Evolutionary conservation across 2,888 invertebrate species (phyloP).

Genomic region (Oxyteleia sp.): DNA sequence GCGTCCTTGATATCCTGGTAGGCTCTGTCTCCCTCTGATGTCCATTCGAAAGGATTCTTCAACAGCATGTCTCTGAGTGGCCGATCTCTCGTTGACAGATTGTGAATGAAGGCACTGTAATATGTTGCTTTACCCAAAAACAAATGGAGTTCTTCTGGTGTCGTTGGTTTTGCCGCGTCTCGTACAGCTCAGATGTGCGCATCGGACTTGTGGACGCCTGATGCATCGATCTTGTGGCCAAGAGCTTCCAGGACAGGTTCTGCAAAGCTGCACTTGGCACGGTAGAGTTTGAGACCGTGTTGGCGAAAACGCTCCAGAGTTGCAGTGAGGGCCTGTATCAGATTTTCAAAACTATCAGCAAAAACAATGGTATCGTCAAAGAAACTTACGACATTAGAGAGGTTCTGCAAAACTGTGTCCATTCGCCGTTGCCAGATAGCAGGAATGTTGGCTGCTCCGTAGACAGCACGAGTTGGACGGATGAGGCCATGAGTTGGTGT

Average conservation of each 20-base stretch:
- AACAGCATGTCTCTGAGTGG: conserved; percentile 17
- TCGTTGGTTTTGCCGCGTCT: neutral
- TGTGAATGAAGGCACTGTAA: conserved; percentile 25
- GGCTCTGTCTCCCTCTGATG: conserved; percentile 5
- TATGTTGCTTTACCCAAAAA: conserved; percentile 31
- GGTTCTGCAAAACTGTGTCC: conserved; percentile 20
- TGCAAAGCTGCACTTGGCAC: conserved; percentile 6
- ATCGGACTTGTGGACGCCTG: conserved; percentile 40
- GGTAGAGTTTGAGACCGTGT: conserved; percentile 24
- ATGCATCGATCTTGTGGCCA: conserved; percentile 20
- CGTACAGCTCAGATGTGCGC: conserved; percentile 24
- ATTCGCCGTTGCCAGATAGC: conserved; percentile 30
- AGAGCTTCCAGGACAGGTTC: neutral
- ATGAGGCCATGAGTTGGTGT: conserved; percentile 45
- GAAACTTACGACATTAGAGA: conserved; percentile 30
- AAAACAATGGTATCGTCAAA: conserved; percentile 31
- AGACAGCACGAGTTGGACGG: conserved; percentile 40
- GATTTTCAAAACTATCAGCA: conserved; percentile 21
- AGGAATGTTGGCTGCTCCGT: conserved; percentile 10
- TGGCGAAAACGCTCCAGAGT: conserved; percentile 4
- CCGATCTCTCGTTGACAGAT: conserved; percentile 18
- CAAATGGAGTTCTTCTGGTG: too few relatives aligned
- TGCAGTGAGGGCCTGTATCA: conserved; percentile 9
- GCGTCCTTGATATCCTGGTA: conserved; percentile 7
- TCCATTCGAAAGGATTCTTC: neutral